Percentiles rank a stretch among this genome's conserved stretches.
These are phyloP conservation scores for Geococcyx californianus DNA, from an alignment of 2,113 vertebrate species.

Conservation along the genomic window DNA sequence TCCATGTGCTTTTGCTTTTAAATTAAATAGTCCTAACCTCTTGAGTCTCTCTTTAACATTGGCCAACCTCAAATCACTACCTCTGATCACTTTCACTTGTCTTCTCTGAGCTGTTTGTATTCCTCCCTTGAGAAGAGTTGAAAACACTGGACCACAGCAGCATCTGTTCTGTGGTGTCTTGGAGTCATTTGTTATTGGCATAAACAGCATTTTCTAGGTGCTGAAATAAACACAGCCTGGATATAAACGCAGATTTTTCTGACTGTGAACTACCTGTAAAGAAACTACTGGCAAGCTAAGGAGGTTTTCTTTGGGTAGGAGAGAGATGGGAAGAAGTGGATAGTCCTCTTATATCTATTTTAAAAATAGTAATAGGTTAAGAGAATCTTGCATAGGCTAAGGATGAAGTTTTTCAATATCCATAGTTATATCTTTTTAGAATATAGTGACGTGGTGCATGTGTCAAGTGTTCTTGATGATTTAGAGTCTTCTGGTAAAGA, in stretches of 20 bases:
- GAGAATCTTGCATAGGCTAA: background rate
- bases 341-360: background rate
- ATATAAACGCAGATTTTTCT: background rate
- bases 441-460: background rate
- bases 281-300: background rate
- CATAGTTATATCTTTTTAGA: background rate
- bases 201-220: background rate
- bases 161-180: background rate
- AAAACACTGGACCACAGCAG: background rate
- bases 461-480: background rate
- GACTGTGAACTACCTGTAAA: background rate
- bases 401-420: background rate
- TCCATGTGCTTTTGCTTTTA: slow-evolving; percentile 28
- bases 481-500: background rate
- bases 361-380: background rate
- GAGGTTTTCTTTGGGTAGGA: background rate
- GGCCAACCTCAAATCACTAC: background rate
- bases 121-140: background rate
- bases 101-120: background rate
- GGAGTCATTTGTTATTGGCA: background rate
- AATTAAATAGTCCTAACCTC: background rate
- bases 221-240: background rate
- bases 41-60: background rate
- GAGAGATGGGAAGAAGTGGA: background rate
- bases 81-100: background rate